Conservation (phyloP, 2,888 invertebrate genomes). For the Caenorhabditis drosophilae region DNA sequence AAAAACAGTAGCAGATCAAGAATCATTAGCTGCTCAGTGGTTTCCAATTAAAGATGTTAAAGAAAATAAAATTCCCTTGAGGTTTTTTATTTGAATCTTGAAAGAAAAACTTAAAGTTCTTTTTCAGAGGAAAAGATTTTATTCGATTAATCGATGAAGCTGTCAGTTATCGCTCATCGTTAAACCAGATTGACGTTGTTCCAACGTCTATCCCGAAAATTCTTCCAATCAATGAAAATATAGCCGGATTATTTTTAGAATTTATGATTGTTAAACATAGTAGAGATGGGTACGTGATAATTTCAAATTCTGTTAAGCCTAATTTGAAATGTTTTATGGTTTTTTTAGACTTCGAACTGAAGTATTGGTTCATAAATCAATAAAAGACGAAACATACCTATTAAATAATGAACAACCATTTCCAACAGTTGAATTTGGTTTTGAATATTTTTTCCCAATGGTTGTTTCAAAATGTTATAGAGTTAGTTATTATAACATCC, state of each 20-base stretch:
- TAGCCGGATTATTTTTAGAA: constrained; percentile 65
- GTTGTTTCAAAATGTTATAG: constrained; percentile 67
- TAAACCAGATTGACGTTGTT: constrained; percentile 5
- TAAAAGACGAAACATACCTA: constrained; percentile 38
- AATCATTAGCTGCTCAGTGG: constrained; percentile 60
- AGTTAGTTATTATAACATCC: constrained; percentile 28
- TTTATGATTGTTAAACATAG: constrained; percentile 65
- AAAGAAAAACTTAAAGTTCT: too few species aligned
- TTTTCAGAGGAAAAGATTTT: constrained; percentile 65
- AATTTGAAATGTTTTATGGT: too few species aligned
- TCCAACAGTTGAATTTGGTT: constrained; percentile 67
- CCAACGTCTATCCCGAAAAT: constrained; percentile 35
- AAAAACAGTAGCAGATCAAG: constrained; percentile 81
- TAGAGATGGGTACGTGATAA: constrained; percentile 39
- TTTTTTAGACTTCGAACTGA: constrained; percentile 45
- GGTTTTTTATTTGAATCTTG: too few species aligned
- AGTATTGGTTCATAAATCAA: constrained; percentile 50
- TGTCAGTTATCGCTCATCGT: constrained; percentile 31
- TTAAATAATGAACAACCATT: constrained; percentile 53
- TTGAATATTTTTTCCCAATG: constrained; percentile 68
- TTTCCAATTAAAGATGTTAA: constrained; percentile 53
- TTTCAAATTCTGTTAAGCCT: background rate
- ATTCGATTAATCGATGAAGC: constrained; percentile 61
- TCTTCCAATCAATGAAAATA: constrained; percentile 48
- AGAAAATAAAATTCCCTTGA: constrained; percentile 39